phyloP scores from a whole-genome alignment of 1,140 invertebrate genomes.

The Drosophila elegans region DNA sequence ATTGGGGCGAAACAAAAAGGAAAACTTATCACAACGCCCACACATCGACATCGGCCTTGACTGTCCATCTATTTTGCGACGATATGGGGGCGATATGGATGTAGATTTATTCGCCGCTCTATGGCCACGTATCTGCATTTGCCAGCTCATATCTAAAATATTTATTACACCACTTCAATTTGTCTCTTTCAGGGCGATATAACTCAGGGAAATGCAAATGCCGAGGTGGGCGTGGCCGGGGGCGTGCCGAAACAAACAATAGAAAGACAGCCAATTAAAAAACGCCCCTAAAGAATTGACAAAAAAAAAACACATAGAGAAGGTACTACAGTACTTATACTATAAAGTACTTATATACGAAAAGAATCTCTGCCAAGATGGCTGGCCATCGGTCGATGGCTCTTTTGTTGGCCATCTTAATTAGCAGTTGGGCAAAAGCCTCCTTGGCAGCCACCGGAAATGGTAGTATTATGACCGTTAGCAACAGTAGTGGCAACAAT shows the following conservation, averaged over 20 bases:
- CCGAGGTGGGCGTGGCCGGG: constrained; percentile 25
- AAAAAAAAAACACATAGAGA: not conserved
- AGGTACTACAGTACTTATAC: too few species aligned
- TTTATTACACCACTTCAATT: constrained; percentile 46
- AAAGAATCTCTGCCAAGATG: constrained; percentile 33
- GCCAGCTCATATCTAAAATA: constrained; percentile 36
- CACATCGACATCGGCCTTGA: constrained; percentile 14
- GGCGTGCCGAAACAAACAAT: constrained; percentile 10
- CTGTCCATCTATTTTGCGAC: constrained; percentile 15
- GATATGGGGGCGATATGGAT: constrained; percentile 5
- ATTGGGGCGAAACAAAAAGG: constrained; percentile 9
- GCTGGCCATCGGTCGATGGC: constrained; percentile 80
- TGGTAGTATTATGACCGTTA: not conserved
- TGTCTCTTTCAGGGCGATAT: constrained; percentile 45
- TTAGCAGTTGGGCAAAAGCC: constrained; percentile 28
- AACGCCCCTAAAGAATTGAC: not conserved
- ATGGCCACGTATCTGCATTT: constrained; percentile 34
- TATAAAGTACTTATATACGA: not conserved
- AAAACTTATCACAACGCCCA: constrained; percentile 7
- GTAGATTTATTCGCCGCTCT: constrained; percentile 24
- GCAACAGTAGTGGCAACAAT: constrained; percentile 21
- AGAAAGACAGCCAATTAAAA: constrained; percentile 20
- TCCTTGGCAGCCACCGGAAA: constrained; percentile 19
- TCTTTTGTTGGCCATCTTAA: constrained; percentile 30
- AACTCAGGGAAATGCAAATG: constrained; percentile 37